Evolutionary conservation across 2,113 vertebrate species (phyloP), one percentile per base, ranked within the genome.

Genomic region (Pseudorhombus dupliciocellatus): DNA sequence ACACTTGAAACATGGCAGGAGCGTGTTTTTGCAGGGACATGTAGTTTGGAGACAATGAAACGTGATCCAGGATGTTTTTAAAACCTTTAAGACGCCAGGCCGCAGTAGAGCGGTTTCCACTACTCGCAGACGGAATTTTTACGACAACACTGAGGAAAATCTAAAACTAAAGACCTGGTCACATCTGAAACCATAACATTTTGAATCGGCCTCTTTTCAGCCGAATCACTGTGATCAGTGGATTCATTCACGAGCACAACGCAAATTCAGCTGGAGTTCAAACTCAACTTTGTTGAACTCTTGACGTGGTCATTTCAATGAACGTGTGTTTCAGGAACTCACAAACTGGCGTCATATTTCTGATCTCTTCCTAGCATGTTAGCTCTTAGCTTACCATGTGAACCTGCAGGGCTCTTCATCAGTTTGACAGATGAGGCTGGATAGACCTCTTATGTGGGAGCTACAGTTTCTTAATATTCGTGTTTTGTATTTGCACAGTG

Each of bases 31-130:
- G 28, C 20, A 18, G 60, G 42, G 16, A 16, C 42, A 21, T 34
- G 62, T 50, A 51, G 26, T 51, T 64, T 50, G 2, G n/a, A 37
- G 48, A 51, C 48, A 24, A 37, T 65, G 26, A 64, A 65, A 52
- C 30, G 2, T 2, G 14, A 65, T 52, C 26, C 7, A 18, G 21
- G n/a, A 51, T 53, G 30, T 18, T 34, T 20, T 34, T 37, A 10
- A 34, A 37, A 37, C 5, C 15, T 37, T 37, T 52, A 50, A 34
- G 8, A 22, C 1, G 46, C 63, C 63, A 53, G 37, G 53, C 30
- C 63, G 8, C 48, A 52, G 50, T 9, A n/a, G 1, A 28, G 60
- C 18, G 44, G 61, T 65, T 52, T 64, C 25, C 26, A 51, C 12
- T 30, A 50, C n/a, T 31, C 46, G 20, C 46, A 50, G 46, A 50